Evolutionary conservation across 37 sponge, comb jelly and placozoan genomes (phyloP).

Genomic region (Eunapius fragilis): DNA sequence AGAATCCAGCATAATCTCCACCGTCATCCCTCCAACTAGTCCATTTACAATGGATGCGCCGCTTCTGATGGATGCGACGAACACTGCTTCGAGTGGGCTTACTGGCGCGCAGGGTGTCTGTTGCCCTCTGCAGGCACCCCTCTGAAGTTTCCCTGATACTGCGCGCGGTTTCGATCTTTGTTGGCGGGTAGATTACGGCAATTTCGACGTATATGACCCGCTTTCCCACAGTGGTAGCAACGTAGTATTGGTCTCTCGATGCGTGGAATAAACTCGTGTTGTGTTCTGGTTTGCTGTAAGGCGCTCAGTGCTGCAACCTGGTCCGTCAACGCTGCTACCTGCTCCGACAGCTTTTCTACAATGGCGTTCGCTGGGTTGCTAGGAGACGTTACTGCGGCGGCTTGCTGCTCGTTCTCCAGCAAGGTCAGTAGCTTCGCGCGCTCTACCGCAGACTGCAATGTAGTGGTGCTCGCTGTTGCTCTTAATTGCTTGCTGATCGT

Average conservation of each 20-base stretch:
- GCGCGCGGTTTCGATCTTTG: too few relatives aligned
- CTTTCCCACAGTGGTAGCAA: too few relatives aligned
- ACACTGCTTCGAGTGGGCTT: conserved; percentile 13
- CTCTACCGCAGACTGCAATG: conserved; percentile 20
- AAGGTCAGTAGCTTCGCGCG: conserved; percentile 22
- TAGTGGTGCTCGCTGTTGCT: conserved; percentile 20
- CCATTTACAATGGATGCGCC: conserved; percentile 2
- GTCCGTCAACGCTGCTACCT: too few relatives aligned
- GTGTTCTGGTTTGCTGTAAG: too few relatives aligned
- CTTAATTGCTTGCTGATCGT: conserved; percentile 20
- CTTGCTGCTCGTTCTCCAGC: background rate
- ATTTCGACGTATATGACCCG: too few relatives aligned
- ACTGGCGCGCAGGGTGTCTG: conserved; percentile 15
- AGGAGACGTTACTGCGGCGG: background rate
- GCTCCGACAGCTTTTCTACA: too few relatives aligned
- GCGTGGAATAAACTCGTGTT: too few relatives aligned
- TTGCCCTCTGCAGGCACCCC: conserved; percentile 26
- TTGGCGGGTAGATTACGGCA: too few relatives aligned
- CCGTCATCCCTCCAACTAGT: conserved; percentile 4
- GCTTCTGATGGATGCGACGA: conserved; percentile 6
- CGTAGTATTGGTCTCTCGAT: too few relatives aligned
- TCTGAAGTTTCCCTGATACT: too few relatives aligned
- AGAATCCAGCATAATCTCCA: conserved; percentile 49
- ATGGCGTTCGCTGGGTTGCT: background rate
- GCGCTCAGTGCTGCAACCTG: too few relatives aligned